These are phyloP conservation scores for Cryptotis parvus DNA, from an alignment of 2,113 vertebrate genomes.

Conservation along the genomic window DNA sequence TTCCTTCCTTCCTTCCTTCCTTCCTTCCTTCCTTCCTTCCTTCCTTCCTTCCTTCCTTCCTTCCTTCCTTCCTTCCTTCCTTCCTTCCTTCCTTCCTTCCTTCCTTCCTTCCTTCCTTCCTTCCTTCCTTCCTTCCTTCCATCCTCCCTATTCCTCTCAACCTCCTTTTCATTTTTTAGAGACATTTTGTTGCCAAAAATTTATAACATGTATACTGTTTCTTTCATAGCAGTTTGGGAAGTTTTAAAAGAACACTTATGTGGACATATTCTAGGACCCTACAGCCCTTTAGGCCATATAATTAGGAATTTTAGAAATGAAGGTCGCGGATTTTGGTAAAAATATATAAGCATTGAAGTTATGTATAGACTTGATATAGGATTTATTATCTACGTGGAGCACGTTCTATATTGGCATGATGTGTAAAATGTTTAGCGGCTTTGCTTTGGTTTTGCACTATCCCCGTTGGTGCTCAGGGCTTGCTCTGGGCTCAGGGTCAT, in stretches of 20 bases:
- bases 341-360: conserved; percentile 47
- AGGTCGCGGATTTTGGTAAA: conserved; percentile 8
- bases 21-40: neutral
- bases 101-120: neutral
- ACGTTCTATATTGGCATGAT: conserved; percentile 13
- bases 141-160: too few species aligned
- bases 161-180: neutral
- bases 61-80: neutral
- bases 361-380: neutral
- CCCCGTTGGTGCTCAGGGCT: too few species aligned
- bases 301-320: conserved; percentile 55
- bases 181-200: neutral
- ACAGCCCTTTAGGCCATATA: neutral
- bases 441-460: neutral
- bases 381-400: conserved; percentile 10
- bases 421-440: conserved; percentile 5
- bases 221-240: conserved; percentile 42
- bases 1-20: neutral
- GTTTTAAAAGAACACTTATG: neutral
- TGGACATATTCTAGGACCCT: conserved; percentile 3
- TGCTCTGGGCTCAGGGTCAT: too few species aligned
- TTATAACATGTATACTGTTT: neutral
- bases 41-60: neutral
- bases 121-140: neutral
- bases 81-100: neutral